Conservation (phyloP, 1,140 invertebrate species). For the Lucilia cuprina region DNA sequence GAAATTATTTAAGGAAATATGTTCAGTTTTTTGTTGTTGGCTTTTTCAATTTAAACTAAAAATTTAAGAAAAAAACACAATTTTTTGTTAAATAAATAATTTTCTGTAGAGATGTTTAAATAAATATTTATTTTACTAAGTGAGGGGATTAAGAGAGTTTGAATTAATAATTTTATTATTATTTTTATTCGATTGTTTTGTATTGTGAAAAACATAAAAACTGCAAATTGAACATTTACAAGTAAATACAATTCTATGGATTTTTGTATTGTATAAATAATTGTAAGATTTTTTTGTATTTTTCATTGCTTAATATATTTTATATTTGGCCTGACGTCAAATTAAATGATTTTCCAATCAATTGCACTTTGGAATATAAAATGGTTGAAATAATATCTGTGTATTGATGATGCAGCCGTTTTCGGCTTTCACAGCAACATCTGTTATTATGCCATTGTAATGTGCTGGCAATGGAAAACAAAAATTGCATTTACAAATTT, state of each 20-base stretch:
- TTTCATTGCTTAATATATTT: not conserved
- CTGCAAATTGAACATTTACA: not conserved
- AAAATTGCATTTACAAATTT: not conserved
- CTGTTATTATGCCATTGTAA: not conserved
- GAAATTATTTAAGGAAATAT: not conserved
- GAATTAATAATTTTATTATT: not conserved
- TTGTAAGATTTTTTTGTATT: not conserved
- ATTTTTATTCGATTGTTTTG: not conserved
- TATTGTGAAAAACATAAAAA: not conserved
- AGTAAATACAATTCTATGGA: not conserved
- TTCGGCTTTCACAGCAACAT: not conserved
- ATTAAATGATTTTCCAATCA: conserved; percentile 43
- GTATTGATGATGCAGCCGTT: not conserved
- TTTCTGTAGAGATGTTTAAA: not conserved
- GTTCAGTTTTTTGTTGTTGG: not conserved
- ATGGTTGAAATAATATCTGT: not conserved
- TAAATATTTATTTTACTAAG: not conserved
- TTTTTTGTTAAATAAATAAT: not conserved
- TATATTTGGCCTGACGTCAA: conserved; percentile 23
- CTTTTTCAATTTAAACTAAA: not conserved
- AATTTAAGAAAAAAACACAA: not conserved
- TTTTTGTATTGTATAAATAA: not conserved
- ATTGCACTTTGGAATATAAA: conserved; percentile 32
- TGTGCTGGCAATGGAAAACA: not conserved
- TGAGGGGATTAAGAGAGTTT: not conserved